Base-by-base conservation (phyloP, 2,797 vertebrate species). In the Neosilurus hyrtlii region DNA sequence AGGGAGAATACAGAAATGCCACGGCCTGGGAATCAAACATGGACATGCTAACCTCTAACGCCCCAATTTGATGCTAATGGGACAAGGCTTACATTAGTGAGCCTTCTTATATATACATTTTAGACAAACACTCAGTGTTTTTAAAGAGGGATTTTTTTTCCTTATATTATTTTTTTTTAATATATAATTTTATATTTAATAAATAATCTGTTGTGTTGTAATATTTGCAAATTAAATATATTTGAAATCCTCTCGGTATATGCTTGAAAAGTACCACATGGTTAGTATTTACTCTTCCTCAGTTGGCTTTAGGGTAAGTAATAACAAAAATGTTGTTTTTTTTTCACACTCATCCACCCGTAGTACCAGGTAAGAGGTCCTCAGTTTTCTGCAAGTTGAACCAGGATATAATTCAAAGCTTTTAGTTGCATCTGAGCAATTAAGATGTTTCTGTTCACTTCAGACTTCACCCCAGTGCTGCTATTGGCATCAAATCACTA, bases 341-440 rank as follows among this genome's bases (percentile, higher is more conserved):
- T 66, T 18, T 26, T 26, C 24, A 15, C 11, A 10, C 3, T 51
- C 22, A 51, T 68, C 11, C 68, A 71, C 43, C 37, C 37, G 49
- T 51, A 71, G 4, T n/a, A 73, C 14, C 24, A 10, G 2, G 70
- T 73, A 43, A 18, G 14, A 18, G 14, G 51, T 73, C n/a, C 8
- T 73, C 14, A 4, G 70, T 72, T 54, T 52, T 72, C 70, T 72
- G n/a, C n/a, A 72, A 72, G 49, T n/a, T 54, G 26, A 73, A 26
- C 51, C n/a, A 73, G n/a, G 51, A 73, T 54, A 24, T 14, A 54
- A 49, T 22, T 43, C 6, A 11, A 72, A 72, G n/a, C 6, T n/a
- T 54, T 72, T 54, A 26, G 51, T 26, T 73, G 51, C n/a, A 73
- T 24, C 68, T 24, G 43, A 71, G 12, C n/a, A 72, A 26, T 54